These are phyloP conservation scores for Enteromius viviparus DNA, from an alignment of 2,797 vertebrate genomes.

Conservation along the genomic window DNA sequence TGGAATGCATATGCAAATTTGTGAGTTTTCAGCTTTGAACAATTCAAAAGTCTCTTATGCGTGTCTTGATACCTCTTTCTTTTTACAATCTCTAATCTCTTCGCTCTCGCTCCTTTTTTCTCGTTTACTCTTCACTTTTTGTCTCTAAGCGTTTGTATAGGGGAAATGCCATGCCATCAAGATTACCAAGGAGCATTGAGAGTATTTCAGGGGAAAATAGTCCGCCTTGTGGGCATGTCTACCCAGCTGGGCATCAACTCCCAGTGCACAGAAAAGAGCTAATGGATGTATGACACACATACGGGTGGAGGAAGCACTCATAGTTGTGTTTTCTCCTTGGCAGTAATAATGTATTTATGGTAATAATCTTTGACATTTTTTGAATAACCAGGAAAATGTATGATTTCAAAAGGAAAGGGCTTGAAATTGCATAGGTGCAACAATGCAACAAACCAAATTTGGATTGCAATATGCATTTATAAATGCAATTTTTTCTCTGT, in stretches of 20 bases:
- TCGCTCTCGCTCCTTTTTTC: background rate
- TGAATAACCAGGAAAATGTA: background rate
- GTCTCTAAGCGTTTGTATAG: conserved; percentile 19
- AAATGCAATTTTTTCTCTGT: background rate
- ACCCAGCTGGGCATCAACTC: conserved; percentile 16
- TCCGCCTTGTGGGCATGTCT: conserved; percentile 26
- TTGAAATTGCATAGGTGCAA: background rate
- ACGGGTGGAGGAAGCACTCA: background rate
- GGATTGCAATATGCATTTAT: background rate
- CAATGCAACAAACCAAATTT: background rate
- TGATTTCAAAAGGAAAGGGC: background rate
- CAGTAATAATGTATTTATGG: background rate
- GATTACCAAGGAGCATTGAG: background rate
- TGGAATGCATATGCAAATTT: conserved; percentile 83
- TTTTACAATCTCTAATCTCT: conserved; percentile 36
- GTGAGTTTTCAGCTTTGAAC: conserved; percentile 58
- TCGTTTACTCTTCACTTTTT: conserved; percentile 5
- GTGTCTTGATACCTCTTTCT: conserved; percentile 36
- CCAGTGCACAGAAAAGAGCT: background rate
- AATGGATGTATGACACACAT: background rate
- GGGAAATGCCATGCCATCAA: conserved; percentile 13
- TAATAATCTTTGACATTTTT: background rate
- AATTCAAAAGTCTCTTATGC: conserved; percentile 28
- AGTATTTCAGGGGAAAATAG: conserved; percentile 26
- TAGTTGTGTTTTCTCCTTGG: background rate